A percentile compares a stretch with the other conserved stretches of the same genome.
Evolutionary conservation across 2,797 vertebrate genomes (phyloP).

Genomic region (Neolamprologus multifasciatus): DNA sequence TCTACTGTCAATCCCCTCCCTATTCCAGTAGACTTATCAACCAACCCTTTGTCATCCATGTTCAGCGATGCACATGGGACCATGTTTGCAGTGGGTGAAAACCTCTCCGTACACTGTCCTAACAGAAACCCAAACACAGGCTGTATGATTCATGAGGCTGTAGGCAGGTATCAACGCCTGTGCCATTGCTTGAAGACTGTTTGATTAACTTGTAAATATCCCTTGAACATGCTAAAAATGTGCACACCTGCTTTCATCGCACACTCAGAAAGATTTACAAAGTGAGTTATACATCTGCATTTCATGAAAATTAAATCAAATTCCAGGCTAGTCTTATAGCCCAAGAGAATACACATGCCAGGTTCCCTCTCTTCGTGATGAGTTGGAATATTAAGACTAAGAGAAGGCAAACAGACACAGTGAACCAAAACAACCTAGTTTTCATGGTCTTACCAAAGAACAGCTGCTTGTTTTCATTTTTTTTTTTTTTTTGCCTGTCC

Average conservation of each 20-base stretch:
- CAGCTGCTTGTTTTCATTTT: constrained; percentile 15
- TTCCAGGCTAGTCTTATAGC: background rate
- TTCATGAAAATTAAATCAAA: background rate
- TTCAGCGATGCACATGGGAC: background rate
- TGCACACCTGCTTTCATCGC: background rate
- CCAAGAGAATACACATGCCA: background rate
- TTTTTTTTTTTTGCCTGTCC: no score
- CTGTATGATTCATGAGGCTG: background rate
- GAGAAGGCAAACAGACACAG: background rate
- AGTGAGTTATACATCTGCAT: background rate
- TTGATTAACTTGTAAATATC: background rate
- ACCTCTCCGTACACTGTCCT: background rate
- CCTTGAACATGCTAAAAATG: background rate
- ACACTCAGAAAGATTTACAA: background rate
- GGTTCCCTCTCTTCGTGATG: background rate
- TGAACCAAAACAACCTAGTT: background rate
- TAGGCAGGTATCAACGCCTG: background rate
- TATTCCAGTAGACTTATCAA: background rate
- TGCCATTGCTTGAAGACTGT: background rate
- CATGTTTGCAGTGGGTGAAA: background rate
- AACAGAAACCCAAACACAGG: background rate
- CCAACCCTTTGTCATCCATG: background rate
- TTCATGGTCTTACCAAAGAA: constrained; percentile 19
- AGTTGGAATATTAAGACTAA: background rate
- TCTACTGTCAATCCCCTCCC: fast-evolving